phyloP scores from a whole-genome alignment of 1,140 invertebrate species.

The Drosophila melanica region DNA sequence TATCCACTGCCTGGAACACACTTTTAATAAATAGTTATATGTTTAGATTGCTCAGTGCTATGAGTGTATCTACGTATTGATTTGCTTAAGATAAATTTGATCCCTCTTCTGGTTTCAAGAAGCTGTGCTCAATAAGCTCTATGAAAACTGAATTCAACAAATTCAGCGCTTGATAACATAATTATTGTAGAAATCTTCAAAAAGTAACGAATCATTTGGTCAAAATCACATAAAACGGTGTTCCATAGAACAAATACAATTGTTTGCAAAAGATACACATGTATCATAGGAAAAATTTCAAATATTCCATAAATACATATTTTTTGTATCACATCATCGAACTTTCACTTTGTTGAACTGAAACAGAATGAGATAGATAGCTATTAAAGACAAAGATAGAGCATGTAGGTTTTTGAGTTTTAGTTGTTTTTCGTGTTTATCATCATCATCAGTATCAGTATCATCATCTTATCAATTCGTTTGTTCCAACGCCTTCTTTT shows the following conservation, averaged over 20 bases:
- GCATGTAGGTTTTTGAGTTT: slow-evolving; percentile 31
- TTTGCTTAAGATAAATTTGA: no score
- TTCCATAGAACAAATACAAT: not conserved
- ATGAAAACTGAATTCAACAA: no score
- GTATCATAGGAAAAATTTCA: not conserved
- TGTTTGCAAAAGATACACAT: not conserved
- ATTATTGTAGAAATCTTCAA: no score
- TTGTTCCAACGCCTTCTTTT: slow-evolving; percentile 16
- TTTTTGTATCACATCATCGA: slow-evolving; percentile 7
- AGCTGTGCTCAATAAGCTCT: no score
- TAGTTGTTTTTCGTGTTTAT: slow-evolving; percentile 42
- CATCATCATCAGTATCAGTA: slow-evolving; percentile 61
- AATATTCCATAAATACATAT: slow-evolving; percentile 14
- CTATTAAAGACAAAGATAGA: slow-evolving; percentile 38
- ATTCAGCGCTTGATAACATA: no score
- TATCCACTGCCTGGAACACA: not conserved
- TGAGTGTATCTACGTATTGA: no score
- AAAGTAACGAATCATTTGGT: no score
- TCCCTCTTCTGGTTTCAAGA: no score
- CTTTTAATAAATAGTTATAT: not conserved
- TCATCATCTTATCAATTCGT: slow-evolving; percentile 57
- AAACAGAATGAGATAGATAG: slow-evolving; percentile 30
- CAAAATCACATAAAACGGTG: no score
- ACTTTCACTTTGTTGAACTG: slow-evolving; percentile 56
- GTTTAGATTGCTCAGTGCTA: no score